Evolutionary conservation across 1,140 invertebrate genomes (phyloP).

Genomic region (Drosophila chauvacae): DNA sequence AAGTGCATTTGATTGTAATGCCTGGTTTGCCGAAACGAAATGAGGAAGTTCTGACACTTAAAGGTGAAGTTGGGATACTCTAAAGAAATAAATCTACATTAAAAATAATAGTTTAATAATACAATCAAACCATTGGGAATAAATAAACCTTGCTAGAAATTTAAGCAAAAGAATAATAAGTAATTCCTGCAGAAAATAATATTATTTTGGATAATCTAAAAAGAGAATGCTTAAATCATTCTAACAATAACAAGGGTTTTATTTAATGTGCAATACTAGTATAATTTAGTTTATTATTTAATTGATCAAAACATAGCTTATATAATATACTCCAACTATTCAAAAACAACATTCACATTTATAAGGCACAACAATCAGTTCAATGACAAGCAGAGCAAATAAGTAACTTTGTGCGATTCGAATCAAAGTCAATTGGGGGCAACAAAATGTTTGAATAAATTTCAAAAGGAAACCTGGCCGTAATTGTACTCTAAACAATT

Average conservation of each 20-base stretch:
- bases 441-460: slow-evolving; percentile 75
- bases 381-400: slow-evolving; percentile 74
- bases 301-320: not conserved
- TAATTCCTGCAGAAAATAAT: too few relatives aligned
- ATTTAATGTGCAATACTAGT: too few relatives aligned
- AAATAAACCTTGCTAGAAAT: not conserved
- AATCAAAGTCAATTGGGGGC: slow-evolving; percentile 41
- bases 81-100: not conserved
- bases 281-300: not conserved
- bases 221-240: not conserved
- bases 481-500: slow-evolving; percentile 70
- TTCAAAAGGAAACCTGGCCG: slow-evolving; percentile 32
- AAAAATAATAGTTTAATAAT: not conserved
- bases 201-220: too few relatives aligned
- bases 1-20: slow-evolving; percentile 68
- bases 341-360: slow-evolving; percentile 69
- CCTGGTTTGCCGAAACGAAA: slow-evolving; percentile 5
- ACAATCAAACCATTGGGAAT: not conserved
- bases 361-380: slow-evolving; percentile 64
- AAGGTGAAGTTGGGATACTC: slow-evolving; percentile 8
- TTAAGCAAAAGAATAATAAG: not conserved
- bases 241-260: too few relatives aligned
- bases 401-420: slow-evolving; percentile 37
- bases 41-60: not conserved
- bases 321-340: slow-evolving; percentile 11